Evolutionary conservation across 1,140 invertebrate genomes (phyloP), one percentile per base, ranked within the genome.

Genomic region (Ceratoteleas bidentatus): DNA sequence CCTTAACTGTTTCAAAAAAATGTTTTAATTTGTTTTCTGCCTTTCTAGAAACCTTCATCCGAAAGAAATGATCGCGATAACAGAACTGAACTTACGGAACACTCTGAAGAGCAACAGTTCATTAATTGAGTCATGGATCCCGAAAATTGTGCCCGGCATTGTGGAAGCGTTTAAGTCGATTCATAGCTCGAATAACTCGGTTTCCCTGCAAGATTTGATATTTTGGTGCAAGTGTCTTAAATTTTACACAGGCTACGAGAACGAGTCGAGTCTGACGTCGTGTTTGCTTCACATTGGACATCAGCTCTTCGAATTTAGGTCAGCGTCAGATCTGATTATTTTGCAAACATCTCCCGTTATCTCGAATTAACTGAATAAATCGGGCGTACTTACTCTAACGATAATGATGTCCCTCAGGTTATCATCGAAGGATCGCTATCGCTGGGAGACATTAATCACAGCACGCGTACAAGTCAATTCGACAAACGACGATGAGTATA

Each of bases 161-260:
- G 49, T 87, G 0, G 88, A 89, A 10, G 84, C 87, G 15, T 84
- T 88, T 11, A 78, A 82, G 56, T 76, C 76, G 10, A 84, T 88
- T 77, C 49, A 69, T 24, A 66, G 38, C 32, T 70, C 61, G 54
- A 45, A 70, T 79, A 10, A 83, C 86, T 16, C 85, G 70, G 24
- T 65, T 77, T 54, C 84, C 3, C 75, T 85, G 0, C 87, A 87
- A 24, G 87, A 91, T 78, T 77, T 91, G 6, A 77, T 87, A 9
- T 65, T 78, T 0, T 91, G 90, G 90, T 84, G 87, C 0, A 83
- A 85, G 11, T 74, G 79, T 16, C 58, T 92, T 9, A 85, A 83
- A 15, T 86, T 85, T 75, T 92, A 92, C 79, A 87, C 86, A 2
- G 62, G 47, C 0, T 77, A 85, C 0, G 87, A 90, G 75, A 82